Conservation (phyloP, 2,888 invertebrate species). For the Lottia scabra region DNA sequence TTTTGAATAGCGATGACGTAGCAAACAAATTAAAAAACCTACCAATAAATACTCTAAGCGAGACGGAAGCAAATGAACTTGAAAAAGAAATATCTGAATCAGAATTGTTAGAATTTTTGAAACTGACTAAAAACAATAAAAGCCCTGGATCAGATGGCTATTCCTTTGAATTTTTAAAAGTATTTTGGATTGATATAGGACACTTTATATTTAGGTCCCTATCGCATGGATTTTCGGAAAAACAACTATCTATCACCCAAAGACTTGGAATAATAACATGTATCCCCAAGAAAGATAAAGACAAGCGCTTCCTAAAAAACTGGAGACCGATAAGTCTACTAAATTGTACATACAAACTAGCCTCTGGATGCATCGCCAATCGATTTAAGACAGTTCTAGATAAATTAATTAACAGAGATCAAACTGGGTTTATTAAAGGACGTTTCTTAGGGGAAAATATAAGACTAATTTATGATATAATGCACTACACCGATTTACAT, state of each 20-base stretch:
- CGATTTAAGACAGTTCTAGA: constrained; percentile 15
- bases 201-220: constrained; percentile 17
- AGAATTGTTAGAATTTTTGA: neutral
- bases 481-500: constrained; percentile 18
- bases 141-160: constrained; percentile 25
- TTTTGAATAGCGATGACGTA: no score
- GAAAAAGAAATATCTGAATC: neutral
- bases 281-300: constrained; percentile 26
- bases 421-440: constrained; percentile 13
- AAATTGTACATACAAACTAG: constrained; percentile 24
- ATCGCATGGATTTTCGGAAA: constrained; percentile 10
- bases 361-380: constrained; percentile 21
- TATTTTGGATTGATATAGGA: constrained; percentile 17
- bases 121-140: constrained; percentile 4
- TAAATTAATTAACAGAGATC: constrained; percentile 15
- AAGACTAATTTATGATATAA: constrained; percentile 23
- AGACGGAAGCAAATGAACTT: neutral
- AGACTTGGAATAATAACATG: constrained; percentile 32
- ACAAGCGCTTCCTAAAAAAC: constrained; percentile 19
- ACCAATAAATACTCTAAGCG: no score
- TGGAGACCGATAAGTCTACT: constrained; percentile 16
- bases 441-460: constrained; percentile 23
- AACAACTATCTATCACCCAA: constrained; percentile 20
- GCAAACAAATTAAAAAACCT: no score
- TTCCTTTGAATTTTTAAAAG: constrained; percentile 22